A percentile compares a stretch with the other conserved stretches of the same genome.
phyloP scores from a whole-genome alignment of 2,797 vertebrate genomes.

The Columba guinea region DNA sequence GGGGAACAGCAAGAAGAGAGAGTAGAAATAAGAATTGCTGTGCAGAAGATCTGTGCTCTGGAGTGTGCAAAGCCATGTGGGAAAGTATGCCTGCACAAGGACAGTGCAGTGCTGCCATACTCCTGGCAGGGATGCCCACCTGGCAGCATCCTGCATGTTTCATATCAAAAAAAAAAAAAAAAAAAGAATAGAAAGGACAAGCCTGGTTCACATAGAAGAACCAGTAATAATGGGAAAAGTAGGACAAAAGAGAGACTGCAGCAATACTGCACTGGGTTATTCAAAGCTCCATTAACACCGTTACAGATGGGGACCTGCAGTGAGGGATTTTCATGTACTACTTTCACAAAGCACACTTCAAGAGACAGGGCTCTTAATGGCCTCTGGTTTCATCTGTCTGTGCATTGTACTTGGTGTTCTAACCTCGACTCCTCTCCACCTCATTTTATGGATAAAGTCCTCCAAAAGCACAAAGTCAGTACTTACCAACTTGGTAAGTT shows the following conservation, averaged over 20 bases:
- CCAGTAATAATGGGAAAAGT: neutral
- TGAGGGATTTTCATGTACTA: neutral
- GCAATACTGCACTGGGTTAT: neutral
- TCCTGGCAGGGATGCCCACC: neutral
- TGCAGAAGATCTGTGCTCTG: neutral
- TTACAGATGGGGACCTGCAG: neutral
- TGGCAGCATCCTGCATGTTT: fast-evolving
- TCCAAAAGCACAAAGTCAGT: neutral
- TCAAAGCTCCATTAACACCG: neutral
- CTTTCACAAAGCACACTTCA: neutral
- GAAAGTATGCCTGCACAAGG: neutral
- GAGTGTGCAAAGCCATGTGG: fast-evolving
- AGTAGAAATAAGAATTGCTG: neutral
- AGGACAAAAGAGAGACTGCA: neutral
- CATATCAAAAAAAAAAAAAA: neutral
- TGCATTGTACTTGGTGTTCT: neutral
- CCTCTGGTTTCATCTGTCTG: neutral
- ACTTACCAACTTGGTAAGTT: neutral
- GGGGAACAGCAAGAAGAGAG: neutral
- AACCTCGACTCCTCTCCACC: neutral
- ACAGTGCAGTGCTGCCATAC: neutral
- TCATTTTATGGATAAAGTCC: neutral
- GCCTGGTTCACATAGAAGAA: neutral
- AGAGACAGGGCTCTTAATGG: neutral
- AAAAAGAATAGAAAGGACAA: neutral